Percentiles rank a stretch among this genome's conserved stretches.
These are phyloP conservation scores for Apotomis capreana DNA, from an alignment of 2,888 invertebrate species.

Conservation along the genomic window DNA sequence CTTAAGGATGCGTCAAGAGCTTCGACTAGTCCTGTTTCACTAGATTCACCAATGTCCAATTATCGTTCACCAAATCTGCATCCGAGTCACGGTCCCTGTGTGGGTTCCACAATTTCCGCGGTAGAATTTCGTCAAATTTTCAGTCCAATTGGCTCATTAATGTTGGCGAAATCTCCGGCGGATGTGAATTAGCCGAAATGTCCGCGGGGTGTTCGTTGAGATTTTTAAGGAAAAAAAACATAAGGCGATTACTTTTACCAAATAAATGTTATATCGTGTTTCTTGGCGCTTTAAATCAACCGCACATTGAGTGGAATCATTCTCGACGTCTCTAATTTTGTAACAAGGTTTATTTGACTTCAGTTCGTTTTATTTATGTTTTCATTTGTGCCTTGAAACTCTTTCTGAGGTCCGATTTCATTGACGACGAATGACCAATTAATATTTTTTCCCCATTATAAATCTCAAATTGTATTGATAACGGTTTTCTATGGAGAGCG, in stretches of 20 bases:
- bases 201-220: constrained; percentile 22
- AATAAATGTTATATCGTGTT: background rate
- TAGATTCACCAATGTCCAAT: no score
- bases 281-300: background rate
- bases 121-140: constrained; percentile 33
- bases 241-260: background rate
- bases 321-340: background rate
- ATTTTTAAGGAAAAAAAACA: constrained; percentile 17
- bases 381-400: background rate
- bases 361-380: background rate
- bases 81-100: background rate
- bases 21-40: no score
- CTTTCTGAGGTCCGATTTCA: no score
- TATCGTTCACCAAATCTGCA: no score
- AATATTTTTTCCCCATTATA: no score
- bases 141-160: constrained; percentile 38
- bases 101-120: constrained; percentile 21
- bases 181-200: constrained; percentile 38
- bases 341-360: background rate
- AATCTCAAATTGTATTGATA: no score
- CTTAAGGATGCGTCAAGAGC: no score
- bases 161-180: constrained; percentile 26
- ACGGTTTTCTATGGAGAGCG: no score
- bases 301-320: background rate
- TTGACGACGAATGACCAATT: no score